phyloP scores from a whole-genome alignment of 2,113 vertebrate species.

The Panurus biarmicus region DNA sequence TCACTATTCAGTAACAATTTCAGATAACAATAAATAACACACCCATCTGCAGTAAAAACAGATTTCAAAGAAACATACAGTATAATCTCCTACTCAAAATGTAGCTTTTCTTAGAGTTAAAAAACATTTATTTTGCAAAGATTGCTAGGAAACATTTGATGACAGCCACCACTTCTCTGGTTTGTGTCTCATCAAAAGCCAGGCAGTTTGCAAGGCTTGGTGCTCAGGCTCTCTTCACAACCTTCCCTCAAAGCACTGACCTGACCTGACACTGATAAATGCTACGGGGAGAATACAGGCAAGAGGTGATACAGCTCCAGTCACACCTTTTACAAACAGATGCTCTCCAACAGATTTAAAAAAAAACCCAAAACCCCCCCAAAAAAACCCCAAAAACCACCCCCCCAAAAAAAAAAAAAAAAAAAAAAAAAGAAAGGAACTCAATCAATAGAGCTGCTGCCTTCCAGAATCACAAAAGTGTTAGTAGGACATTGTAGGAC shows the following conservation, averaged over 20 bases:
- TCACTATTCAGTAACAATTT: neutral
- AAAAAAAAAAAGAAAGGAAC: no score
- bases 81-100: neutral
- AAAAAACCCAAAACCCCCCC: no score
- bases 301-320: neutral
- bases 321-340: constrained; percentile 30
- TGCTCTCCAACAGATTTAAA: neutral
- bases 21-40: neutral
- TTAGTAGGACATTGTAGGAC: constrained; percentile 10
- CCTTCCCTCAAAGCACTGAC: neutral
- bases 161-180: neutral
- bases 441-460: neutral
- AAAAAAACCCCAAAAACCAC: no score
- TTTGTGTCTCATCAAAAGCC: constrained; percentile 5
- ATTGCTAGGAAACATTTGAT: neutral
- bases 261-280: constrained; percentile 13
- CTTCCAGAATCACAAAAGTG: constrained; percentile 41
- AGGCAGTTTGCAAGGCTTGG: constrained; percentile 1
- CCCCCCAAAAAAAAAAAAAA: no score
- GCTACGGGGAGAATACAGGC: neutral
- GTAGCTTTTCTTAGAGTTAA: neutral
- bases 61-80: neutral
- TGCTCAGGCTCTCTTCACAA: neutral
- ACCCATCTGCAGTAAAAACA: neutral
- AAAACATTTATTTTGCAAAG: neutral